Conservation (phyloP, 2,888 invertebrate species). For the Chloroclystis v-ata region DNA sequence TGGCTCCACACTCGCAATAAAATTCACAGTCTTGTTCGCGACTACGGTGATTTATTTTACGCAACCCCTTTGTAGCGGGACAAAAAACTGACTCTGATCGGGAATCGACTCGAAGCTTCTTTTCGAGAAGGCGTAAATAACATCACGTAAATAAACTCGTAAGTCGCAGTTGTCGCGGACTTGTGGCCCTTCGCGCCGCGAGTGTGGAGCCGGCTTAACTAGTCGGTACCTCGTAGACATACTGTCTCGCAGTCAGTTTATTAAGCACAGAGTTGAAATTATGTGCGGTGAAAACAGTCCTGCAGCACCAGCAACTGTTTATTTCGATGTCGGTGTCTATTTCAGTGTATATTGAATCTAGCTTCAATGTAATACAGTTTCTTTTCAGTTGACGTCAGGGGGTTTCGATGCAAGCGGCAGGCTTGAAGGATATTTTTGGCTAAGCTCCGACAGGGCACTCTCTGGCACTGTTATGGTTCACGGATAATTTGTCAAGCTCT, state of each 20-base stretch:
- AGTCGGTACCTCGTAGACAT: constrained; percentile 7
- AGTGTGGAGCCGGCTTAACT: no score
- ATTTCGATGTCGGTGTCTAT: background rate
- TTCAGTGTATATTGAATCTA: constrained; percentile 1
- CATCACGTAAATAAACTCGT: no score
- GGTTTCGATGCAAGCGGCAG: background rate
- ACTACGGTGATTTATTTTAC: no score
- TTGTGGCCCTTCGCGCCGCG: no score
- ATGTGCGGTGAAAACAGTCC: background rate
- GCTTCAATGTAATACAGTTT: background rate
- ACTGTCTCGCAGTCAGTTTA: constrained; percentile 1
- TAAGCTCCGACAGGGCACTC: constrained; percentile 46
- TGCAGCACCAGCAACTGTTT: background rate
- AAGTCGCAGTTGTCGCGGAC: no score
- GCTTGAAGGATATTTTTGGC: constrained; percentile 65
- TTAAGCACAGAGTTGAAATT: constrained; percentile 3
- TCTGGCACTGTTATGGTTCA: constrained; percentile 44
- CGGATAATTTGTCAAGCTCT: constrained; percentile 34
- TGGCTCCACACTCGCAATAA: no score
- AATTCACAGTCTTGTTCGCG: no score
- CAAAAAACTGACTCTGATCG: no score
- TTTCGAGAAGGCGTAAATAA: no score
- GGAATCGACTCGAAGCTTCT: no score
- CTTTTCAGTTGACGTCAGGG: background rate
- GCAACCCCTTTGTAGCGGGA: no score